phyloP scores from a whole-genome alignment of 2,888 invertebrate genomes.

The Drosophila pseudotalamancana region DNA sequence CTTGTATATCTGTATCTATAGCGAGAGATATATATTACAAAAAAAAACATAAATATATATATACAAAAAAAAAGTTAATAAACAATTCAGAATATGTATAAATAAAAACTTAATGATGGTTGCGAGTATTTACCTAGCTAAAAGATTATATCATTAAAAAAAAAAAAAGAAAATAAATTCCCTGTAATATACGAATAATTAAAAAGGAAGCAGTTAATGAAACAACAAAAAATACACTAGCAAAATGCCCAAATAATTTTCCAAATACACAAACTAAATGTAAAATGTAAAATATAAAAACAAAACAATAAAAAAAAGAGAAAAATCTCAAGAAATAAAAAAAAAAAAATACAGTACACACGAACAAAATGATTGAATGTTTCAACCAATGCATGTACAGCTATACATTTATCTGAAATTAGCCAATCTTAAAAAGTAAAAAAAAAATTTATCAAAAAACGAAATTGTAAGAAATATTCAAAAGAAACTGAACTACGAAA shows the following conservation, averaged over 20 bases:
- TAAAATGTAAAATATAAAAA: conserved; percentile 25
- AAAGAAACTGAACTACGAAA: conserved; percentile 9
- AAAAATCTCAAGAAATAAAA: neutral
- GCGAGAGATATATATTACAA: neutral
- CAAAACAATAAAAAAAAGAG: neutral
- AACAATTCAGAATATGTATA: conserved; percentile 39
- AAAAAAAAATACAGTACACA: conserved; percentile 22
- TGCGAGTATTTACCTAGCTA: conserved; percentile 58
- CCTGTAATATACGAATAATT: conserved; percentile 39
- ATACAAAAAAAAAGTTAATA: conserved; percentile 13
- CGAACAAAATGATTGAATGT: conserved; percentile 38
- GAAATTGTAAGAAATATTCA: neutral
- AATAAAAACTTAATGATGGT: conserved; percentile 33
- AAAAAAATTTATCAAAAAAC: conserved; percentile 7
- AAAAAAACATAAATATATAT: neutral
- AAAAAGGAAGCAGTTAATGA: conserved; percentile 14
- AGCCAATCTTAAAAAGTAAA: conserved; percentile 36
- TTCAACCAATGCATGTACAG: conserved; percentile 22
- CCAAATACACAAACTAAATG: conserved; percentile 40
- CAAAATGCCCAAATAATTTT: conserved; percentile 43
- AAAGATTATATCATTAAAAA: conserved; percentile 30
- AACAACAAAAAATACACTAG: conserved; percentile 11
- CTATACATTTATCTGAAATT: conserved; percentile 30
- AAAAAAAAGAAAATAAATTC: conserved; percentile 23
- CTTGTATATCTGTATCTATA: conserved; percentile 12